These are phyloP conservation scores for Prionailurus viverrinus DNA, from an alignment of 2,113 vertebrate genomes.

Conservation along the genomic window DNA sequence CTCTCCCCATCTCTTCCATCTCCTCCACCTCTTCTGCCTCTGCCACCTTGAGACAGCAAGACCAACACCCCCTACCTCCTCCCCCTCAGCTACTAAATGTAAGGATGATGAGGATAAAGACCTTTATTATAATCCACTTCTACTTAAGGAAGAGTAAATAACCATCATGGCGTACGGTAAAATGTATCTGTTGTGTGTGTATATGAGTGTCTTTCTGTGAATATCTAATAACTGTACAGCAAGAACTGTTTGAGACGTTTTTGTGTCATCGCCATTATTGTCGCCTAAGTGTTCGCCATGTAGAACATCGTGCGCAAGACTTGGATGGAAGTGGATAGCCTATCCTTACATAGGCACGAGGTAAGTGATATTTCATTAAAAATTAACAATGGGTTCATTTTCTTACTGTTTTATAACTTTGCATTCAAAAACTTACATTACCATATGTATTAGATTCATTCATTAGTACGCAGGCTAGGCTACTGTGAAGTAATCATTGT, in stretches of 20 bases:
- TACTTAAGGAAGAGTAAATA: not conserved
- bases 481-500: not conserved
- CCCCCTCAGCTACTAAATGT: not conserved
- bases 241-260: not conserved
- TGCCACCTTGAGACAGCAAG: not conserved
- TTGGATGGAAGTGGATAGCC: not conserved
- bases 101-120: not conserved
- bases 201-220: not conserved
- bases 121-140: not conserved
- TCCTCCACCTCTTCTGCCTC: not conserved
- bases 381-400: not conserved
- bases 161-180: not conserved
- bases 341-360: not conserved
- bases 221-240: not conserved
- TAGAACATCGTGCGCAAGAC: not conserved
- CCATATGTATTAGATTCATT: not conserved
- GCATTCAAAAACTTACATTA: not conserved
- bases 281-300: not conserved
- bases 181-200: not conserved
- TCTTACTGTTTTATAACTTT: not conserved
- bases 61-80: not conserved
- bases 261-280: not conserved
- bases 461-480: not conserved
- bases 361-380: not conserved
- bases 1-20: not conserved